Conservation (phyloP, 2,888 invertebrate species). For the Ferrisia virgata region DNA sequence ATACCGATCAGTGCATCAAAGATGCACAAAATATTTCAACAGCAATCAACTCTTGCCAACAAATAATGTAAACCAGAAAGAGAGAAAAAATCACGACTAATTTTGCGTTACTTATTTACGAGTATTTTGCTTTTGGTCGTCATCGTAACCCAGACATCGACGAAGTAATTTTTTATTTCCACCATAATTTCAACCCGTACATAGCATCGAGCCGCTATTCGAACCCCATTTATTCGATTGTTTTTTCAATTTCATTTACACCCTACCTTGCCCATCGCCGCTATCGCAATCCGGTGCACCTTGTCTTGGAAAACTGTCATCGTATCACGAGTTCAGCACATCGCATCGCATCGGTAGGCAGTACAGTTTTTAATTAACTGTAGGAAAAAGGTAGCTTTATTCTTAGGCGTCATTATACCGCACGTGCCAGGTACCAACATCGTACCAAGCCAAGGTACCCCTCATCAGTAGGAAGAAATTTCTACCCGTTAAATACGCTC, state of each 20-base stretch:
- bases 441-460: neutral
- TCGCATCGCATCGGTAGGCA: neutral
- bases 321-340: neutral
- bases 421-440: constrained; percentile 4
- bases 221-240: neutral
- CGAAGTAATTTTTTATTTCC: neutral
- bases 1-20: too few relatives aligned
- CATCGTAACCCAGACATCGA: too few relatives aligned
- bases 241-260: neutral
- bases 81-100: too few relatives aligned
- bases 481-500: neutral
- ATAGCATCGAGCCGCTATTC: too few relatives aligned
- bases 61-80: too few relatives aligned
- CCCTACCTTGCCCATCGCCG: neutral
- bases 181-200: neutral
- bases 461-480: neutral
- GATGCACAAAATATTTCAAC: too few relatives aligned
- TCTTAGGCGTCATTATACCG: neutral
- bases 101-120: too few relatives aligned
- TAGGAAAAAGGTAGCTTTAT: neutral
- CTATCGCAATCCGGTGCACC: too few relatives aligned
- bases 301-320: neutral
- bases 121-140: too few relatives aligned
- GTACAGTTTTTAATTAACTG: neutral
- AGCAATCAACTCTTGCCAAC: too few relatives aligned